Evolutionary conservation across 1,140 invertebrate species (phyloP).

Genomic region (Ceratina calcarata): DNA sequence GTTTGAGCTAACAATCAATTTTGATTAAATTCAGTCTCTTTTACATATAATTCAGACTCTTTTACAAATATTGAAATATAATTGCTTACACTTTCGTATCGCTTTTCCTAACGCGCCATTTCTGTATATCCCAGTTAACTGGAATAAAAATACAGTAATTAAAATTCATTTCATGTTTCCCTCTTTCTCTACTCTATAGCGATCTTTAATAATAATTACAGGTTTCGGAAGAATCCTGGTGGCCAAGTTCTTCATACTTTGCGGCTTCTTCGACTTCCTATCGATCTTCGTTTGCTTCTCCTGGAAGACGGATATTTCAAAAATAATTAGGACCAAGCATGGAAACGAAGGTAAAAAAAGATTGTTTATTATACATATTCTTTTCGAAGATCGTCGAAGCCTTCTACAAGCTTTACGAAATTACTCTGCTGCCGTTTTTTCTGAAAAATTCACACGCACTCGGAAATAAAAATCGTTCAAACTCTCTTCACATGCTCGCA

Average conservation of each 20-base stretch:
- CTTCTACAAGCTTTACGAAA: constrained; percentile 20
- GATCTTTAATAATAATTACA: constrained; percentile 1
- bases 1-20: constrained; percentile 8
- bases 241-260: background rate
- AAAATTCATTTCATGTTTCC: background rate
- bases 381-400: background rate
- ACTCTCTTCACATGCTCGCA: background rate
- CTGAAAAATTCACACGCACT: constrained; percentile 15
- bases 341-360: background rate
- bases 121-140: constrained; percentile 31
- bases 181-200: background rate
- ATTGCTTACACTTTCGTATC: constrained; percentile 22
- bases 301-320: background rate
- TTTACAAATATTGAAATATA: background rate
- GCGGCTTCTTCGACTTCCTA: background rate
- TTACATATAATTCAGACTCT: too few relatives aligned
- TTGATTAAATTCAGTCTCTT: too few relatives aligned
- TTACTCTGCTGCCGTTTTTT: background rate
- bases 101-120: constrained; percentile 24
- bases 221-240: constrained; percentile 18
- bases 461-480: too few relatives aligned
- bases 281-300: constrained; percentile 16
- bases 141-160: background rate
- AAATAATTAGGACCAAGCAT: background rate
- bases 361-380: constrained; percentile 27